Evolutionary conservation across 2,888 invertebrate genomes (phyloP), one percentile per base, ranked within the genome.

Genomic region (Zygaena filipendulae): DNA sequence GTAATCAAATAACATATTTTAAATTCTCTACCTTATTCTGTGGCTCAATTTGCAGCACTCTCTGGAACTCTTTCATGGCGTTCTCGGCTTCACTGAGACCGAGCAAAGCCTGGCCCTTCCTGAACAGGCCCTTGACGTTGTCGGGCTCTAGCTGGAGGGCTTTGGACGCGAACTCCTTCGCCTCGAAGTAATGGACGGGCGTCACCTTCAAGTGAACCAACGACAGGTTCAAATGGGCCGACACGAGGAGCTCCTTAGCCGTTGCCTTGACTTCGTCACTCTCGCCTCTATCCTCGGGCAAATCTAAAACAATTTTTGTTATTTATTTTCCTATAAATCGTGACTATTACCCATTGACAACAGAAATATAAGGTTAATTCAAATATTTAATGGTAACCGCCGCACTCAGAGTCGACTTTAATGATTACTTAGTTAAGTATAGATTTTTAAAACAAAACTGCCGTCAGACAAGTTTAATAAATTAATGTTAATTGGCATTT

Each of bases 71-170:
- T 16, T 77, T 59, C 20, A 87, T 64, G 0, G 97, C 97, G 7
- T 81, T 62, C 27, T 91, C 87, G 1, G 89, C 87, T 33, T 97
- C 95, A 13, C 87, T 87, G 4, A 92, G 60, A 1, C 82, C 85
- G 27, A 92, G 58, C 40, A 86, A 69, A 0, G 95, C 94, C 75
- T 90, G 89, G 0, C 95, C 97, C 42, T 91, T 80, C 43, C 98
- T 83, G 67, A 95, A 99, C 13, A 91, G 72, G 0, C 91, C 97
- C 67, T 99, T 99, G 7, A 92, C 90, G 59, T 91, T 96, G 12
- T 82, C 80, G 0, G 85, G 63, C 48, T 93, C 91, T 1, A 90
- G 45, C 30, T 84, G 84, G 3, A 99, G 66, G 0, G 90, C 96
- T 45, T 88, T 87, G 23, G 87, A 84, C 23, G 96, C 94, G 24